Evolutionary conservation across 2,113 vertebrate genomes (phyloP).

Genomic region (Platichthys stellatus): DNA sequence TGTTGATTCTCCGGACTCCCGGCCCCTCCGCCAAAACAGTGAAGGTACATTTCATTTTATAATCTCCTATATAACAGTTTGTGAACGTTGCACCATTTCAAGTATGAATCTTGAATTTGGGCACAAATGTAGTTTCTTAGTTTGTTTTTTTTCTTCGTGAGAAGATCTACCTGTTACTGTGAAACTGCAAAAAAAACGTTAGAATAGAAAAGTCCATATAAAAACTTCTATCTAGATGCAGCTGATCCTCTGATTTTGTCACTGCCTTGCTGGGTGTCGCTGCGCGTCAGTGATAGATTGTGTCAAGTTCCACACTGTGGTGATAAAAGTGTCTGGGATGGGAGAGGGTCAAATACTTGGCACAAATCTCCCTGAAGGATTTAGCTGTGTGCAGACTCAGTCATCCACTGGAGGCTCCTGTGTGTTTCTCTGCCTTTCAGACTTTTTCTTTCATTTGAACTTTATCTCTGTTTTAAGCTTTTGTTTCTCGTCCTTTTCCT

Average conservation of each 20-base stretch:
- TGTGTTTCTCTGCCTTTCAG: background rate
- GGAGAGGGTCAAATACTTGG: slow-evolving; percentile 32
- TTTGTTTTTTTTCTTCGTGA: no score
- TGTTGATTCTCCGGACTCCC: slow-evolving; percentile 85
- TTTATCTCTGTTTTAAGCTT: background rate
- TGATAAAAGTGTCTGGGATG: slow-evolving; percentile 65
- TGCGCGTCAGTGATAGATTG: slow-evolving; percentile 73
- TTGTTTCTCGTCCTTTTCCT: background rate
- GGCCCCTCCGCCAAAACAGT: slow-evolving; percentile 80
- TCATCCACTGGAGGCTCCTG: slow-evolving; percentile 24
- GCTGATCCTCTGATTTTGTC: slow-evolving; percentile 31
- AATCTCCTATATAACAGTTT: background rate
- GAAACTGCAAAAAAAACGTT: background rate
- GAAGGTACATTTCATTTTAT: slow-evolving; percentile 82
- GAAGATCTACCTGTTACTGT: background rate
- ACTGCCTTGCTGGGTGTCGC: background rate
- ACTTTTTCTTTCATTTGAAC: background rate
- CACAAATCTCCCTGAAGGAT: slow-evolving; percentile 18
- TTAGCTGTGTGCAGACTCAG: slow-evolving; percentile 13
- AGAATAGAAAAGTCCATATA: background rate
- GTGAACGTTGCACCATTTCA: no score
- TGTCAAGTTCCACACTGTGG: slow-evolving; percentile 63
- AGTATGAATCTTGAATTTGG: background rate
- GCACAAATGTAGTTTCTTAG: background rate
- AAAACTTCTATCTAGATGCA: background rate